These are phyloP conservation scores for Siniperca knerii DNA, from an alignment of 2,113 vertebrate species.

Conservation along the genomic window DNA sequence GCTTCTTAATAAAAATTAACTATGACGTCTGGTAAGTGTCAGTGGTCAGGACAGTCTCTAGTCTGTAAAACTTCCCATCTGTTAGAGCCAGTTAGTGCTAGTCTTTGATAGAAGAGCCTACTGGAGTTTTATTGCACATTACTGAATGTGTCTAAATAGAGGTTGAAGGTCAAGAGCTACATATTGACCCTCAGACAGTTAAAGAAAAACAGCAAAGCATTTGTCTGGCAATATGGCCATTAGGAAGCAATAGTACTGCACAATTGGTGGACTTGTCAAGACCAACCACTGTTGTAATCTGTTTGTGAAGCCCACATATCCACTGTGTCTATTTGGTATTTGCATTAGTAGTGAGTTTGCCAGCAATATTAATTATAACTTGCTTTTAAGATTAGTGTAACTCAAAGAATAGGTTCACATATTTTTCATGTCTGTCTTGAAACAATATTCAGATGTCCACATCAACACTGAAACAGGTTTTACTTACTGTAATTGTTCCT, in stretches of 20 bases:
- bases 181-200: slow-evolving; percentile 49
- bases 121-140: slow-evolving; percentile 42
- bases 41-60: background rate
- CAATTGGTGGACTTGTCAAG: background rate
- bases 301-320: background rate
- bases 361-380: background rate
- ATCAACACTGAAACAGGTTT: no score
- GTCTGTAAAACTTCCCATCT: slow-evolving; percentile 23
- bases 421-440: background rate
- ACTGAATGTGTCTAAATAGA: slow-evolving; percentile 48
- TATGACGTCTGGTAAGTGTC: background rate
- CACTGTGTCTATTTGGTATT: background rate
- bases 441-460: background rate
- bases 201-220: slow-evolving; percentile 4
- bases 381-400: background rate
- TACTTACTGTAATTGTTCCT: background rate
- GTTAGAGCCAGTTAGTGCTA: slow-evolving; percentile 25
- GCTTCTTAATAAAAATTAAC: background rate
- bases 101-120: slow-evolving; percentile 31
- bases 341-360: background rate
- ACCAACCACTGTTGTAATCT: background rate
- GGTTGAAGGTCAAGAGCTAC: slow-evolving; percentile 50
- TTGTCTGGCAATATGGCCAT: slow-evolving; percentile 11
- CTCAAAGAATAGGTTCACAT: background rate
- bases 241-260: slow-evolving; percentile 48